Conservation (phyloP, 1,140 invertebrate genomes). For the Philopotamus ludificatus region DNA sequence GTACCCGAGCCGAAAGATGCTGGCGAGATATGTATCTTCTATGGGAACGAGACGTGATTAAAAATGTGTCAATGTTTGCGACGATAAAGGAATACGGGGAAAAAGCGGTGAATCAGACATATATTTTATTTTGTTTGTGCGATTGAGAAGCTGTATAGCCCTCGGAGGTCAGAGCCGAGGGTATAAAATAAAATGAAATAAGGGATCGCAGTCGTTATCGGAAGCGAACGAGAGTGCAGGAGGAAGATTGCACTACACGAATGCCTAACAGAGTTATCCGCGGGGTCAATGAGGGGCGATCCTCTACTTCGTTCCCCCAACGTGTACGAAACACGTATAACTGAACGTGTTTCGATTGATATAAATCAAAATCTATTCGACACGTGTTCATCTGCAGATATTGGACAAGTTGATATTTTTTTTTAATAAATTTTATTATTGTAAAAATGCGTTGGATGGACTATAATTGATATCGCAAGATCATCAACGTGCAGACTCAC, state of each 20-base stretch:
- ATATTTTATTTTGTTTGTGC: no score
- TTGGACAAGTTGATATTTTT: no score
- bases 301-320: slow-evolving; percentile 8
- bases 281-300: slow-evolving; percentile 34
- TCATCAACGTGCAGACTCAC: slow-evolving; percentile 28
- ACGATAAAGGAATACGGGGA: no score
- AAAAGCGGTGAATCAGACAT: no score
- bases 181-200: slow-evolving; percentile 26
- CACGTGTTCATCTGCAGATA: no score
- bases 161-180: neutral
- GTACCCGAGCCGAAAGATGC: neutral
- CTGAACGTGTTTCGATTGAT: no score
- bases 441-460: no score
- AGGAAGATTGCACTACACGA: slow-evolving; percentile 30
- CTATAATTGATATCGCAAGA: slow-evolving; percentile 24
- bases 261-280: slow-evolving; percentile 36
- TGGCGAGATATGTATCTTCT: slow-evolving; percentile 21
- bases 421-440: no score
- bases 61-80: neutral
- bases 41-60: slow-evolving; percentile 8
- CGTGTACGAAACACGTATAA: no score
- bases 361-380: no score
- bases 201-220: slow-evolving; percentile 12
- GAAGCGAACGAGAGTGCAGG: slow-evolving; percentile 24
- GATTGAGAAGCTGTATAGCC: neutral